Percentiles rank a stretch among this genome's conserved stretches.
Conservation (phyloP, 2,113 vertebrate genomes). For the Hirundichthys speculiger region DNA sequence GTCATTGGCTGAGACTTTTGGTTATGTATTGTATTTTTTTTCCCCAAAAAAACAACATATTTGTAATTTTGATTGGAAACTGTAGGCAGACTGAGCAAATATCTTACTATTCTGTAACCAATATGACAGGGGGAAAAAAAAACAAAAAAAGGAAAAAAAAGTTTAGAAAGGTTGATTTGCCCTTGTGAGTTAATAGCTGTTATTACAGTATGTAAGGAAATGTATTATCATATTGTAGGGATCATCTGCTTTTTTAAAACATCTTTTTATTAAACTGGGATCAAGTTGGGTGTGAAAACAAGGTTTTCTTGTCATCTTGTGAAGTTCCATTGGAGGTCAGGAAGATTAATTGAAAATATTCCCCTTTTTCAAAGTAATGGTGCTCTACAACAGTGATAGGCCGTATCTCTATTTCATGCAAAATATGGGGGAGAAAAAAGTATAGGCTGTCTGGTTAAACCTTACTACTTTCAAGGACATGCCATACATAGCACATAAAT, state of each 20-base stretch:
- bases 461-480: conserved; percentile 78
- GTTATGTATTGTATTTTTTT: not conserved
- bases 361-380: conserved; percentile 30
- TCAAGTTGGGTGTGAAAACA: conserved; percentile 18
- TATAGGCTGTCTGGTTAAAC: conserved; percentile 67
- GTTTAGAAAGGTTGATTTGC: too few relatives aligned
- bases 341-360: conserved; percentile 62
- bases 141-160: too few relatives aligned
- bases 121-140: too few relatives aligned
- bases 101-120: too few relatives aligned
- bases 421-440: conserved; percentile 59
- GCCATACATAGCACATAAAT: conserved; percentile 71
- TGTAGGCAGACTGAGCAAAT: too few relatives aligned
- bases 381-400: conserved; percentile 38
- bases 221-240: conserved; percentile 6
- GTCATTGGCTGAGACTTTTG: conserved; percentile 15
- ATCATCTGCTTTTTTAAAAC: not conserved
- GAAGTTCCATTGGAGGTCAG: conserved; percentile 57
- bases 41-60: too few relatives aligned
- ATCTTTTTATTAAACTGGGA: conserved; percentile 1
- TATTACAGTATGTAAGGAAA: not conserved
- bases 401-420: conserved; percentile 68
- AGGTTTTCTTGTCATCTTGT: conserved; percentile 37
- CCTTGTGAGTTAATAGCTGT: too few relatives aligned
- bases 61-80: too few relatives aligned